These are phyloP conservation scores for Hipparchia semele DNA, from an alignment of 2,888 invertebrate species.

Conservation along the genomic window DNA sequence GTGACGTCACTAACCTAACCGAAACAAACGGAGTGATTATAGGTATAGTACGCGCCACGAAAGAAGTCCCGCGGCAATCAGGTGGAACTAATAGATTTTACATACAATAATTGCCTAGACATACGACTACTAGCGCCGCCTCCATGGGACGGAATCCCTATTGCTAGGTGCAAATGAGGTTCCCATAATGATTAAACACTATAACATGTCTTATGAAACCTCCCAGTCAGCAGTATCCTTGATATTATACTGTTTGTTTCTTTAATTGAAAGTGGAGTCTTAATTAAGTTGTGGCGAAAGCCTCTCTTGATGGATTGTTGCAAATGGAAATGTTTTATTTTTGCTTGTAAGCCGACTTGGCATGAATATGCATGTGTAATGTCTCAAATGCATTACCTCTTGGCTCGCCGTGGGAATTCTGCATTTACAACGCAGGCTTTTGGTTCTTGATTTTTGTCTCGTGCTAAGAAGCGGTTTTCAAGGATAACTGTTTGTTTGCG, in stretches of 20 bases:
- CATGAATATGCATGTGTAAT: slow-evolving; percentile 75
- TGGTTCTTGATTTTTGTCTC: slow-evolving; percentile 59
- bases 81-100: no score
- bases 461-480: slow-evolving; percentile 58
- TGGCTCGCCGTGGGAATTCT: slow-evolving; percentile 66
- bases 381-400: slow-evolving; percentile 66
- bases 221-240: slow-evolving; percentile 3
- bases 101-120: no score
- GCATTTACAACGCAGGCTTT: slow-evolving; percentile 53
- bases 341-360: slow-evolving; percentile 52
- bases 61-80: no score
- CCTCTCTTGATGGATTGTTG: slow-evolving; percentile 70
- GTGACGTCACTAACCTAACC: no score
- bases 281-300: slow-evolving; percentile 74
- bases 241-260: slow-evolving; percentile 69
- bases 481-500: slow-evolving; percentile 33
- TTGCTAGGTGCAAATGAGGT: neutral
- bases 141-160: no score
- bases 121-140: no score
- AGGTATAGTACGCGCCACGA: no score
- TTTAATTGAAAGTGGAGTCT: slow-evolving; percentile 73
- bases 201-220: slow-evolving; percentile 22
- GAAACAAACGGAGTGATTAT: no score
- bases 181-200: no score
- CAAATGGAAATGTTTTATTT: slow-evolving; percentile 64